These are phyloP conservation scores for Daptonema setosum DNA, from an alignment of 2,888 invertebrate genomes.

Conservation along the genomic window DNA sequence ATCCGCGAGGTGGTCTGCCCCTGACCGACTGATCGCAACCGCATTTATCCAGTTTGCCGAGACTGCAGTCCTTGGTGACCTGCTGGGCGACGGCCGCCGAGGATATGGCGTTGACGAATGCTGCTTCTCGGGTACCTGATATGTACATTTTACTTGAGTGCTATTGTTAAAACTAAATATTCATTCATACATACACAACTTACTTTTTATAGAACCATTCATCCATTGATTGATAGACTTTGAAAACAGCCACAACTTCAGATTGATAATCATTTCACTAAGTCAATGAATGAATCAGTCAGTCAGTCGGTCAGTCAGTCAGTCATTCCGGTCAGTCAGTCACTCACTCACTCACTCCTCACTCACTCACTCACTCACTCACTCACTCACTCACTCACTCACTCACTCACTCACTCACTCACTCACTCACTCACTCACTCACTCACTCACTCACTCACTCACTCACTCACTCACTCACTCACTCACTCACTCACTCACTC, in stretches of 20 bases:
- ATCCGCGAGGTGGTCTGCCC: neutral
- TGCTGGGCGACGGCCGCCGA: conserved; percentile 31
- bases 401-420: neutral
- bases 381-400: neutral
- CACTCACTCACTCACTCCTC: neutral
- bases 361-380: neutral
- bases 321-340: too few relatives aligned
- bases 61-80: conserved; percentile 32
- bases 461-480: neutral
- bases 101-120: conserved; percentile 30
- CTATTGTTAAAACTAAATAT: neutral
- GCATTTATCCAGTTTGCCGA: conserved; percentile 31
- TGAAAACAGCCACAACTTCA: too few relatives aligned
- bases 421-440: neutral
- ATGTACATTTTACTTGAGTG: neutral
- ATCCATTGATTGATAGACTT: too few relatives aligned
- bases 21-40: conserved; percentile 29
- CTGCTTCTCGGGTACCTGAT: conserved; percentile 28
- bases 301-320: too few relatives aligned
- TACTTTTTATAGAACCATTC: too few relatives aligned
- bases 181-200: too few relatives aligned
- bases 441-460: neutral
- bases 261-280: neutral
- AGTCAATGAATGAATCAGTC: neutral
- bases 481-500: neutral